Conservation (phyloP, 1,140 invertebrate species). For the Philotrypesis tridentata region DNA sequence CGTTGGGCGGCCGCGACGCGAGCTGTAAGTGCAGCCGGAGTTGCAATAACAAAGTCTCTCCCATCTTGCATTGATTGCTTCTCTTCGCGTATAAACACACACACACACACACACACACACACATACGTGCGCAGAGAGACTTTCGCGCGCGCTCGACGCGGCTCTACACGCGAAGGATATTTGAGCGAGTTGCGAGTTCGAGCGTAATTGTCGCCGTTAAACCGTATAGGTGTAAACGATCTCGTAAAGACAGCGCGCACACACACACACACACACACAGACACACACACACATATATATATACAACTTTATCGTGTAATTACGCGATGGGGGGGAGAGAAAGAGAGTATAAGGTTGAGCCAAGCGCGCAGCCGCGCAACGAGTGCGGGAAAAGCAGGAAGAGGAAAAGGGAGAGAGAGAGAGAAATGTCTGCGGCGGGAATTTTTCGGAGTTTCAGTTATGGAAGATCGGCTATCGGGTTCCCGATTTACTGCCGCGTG, state of each 20-base stretch:
- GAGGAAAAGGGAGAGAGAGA: background rate
- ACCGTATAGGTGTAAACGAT: slow-evolving; percentile 45
- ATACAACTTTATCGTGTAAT: slow-evolving; percentile 41
- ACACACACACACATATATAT: no score
- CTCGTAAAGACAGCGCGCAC: slow-evolving; percentile 41
- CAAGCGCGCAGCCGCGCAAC: no score
- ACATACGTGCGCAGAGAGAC: no score
- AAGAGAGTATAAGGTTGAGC: no score
- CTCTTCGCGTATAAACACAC: background rate
- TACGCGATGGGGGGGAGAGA: background rate
- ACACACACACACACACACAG: no score
- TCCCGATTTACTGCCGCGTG: background rate
- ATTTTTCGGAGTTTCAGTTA: background rate
- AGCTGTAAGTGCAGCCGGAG: background rate
- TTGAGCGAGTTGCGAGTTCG: background rate
- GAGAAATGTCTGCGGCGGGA: background rate
- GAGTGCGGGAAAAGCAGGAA: background rate
- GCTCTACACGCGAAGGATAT: background rate
- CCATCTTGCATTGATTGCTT: background rate
- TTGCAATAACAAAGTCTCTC: background rate
- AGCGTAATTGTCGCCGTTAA: slow-evolving; percentile 30
- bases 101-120: no score
- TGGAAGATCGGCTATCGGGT: background rate
- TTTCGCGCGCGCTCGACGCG: background rate
- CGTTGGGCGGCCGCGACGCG: background rate